phyloP scores from a whole-genome alignment of 1,140 invertebrate species.

The Bombus consobrinus region DNA sequence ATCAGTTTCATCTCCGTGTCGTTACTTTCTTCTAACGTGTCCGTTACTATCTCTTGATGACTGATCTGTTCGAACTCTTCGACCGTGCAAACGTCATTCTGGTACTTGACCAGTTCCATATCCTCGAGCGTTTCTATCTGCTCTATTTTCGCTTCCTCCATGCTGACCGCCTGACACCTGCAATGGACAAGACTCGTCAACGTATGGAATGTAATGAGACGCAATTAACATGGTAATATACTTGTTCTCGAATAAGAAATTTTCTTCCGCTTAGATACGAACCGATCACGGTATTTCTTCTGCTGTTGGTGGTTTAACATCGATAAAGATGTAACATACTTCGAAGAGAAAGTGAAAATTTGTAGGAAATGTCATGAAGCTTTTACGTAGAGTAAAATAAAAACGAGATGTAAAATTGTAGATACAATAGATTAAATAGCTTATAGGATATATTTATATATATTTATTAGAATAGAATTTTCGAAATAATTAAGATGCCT shows the following conservation, averaged over 20 bases:
- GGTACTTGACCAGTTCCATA: conserved; percentile 52
- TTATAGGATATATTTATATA: neutral
- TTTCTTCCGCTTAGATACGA: conserved; percentile 11
- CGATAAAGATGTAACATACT: neutral
- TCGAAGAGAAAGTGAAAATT: too few species aligned
- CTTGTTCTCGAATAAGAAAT: neutral
- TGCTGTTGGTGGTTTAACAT: neutral
- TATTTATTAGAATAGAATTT: neutral
- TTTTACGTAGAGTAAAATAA: neutral
- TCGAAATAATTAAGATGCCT: neutral
- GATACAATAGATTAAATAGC: neutral
- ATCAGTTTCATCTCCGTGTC: conserved; percentile 13
- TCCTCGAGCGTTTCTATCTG: conserved; percentile 34
- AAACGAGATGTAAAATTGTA: neutral
- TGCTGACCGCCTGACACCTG: conserved; percentile 61
- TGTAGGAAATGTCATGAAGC: neutral
- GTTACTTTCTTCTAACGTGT: conserved; percentile 35
- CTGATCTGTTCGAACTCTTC: conserved; percentile 53
- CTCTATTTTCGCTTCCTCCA: conserved; percentile 49
- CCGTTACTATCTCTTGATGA: conserved; percentile 54
- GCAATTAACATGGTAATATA: conserved; percentile 14
- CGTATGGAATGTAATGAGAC: conserved; percentile 23
- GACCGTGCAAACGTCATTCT: conserved; percentile 28
- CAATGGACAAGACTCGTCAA: conserved; percentile 67
- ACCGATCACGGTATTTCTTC: neutral